Conservation (phyloP, 2,888 invertebrate species). For the Drosophila aldrichi region DNA sequence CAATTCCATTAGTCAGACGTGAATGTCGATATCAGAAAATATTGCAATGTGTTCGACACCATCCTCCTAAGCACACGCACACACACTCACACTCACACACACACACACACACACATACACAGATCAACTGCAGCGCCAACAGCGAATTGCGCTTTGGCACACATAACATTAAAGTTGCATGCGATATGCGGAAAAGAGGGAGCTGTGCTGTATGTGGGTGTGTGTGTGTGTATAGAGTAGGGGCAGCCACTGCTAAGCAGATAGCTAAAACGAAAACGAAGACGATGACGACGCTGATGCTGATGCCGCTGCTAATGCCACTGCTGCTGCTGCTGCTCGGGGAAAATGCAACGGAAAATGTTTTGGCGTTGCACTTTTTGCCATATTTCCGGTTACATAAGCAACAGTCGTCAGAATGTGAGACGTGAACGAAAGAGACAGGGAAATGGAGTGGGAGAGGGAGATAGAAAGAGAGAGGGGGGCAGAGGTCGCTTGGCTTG, state of each 20-base stretch:
- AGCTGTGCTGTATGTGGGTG: neutral
- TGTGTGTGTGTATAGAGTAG: neutral
- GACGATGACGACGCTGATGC: slow-evolving; percentile 1
- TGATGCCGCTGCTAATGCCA: slow-evolving; percentile 11
- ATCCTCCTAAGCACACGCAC: neutral
- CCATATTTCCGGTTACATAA: slow-evolving; percentile 80
- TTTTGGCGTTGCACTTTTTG: slow-evolving; percentile 81
- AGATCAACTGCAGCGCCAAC: slow-evolving; percentile 30
- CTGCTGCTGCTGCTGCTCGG: slow-evolving; percentile 14
- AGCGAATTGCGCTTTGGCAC: slow-evolving; percentile 61
- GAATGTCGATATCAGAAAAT: slow-evolving; percentile 72
- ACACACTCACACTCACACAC: neutral
- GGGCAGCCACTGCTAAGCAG: slow-evolving; percentile 41
- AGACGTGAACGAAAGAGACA: neutral
- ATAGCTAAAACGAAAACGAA: slow-evolving; percentile 18
- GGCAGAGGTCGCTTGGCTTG: slow-evolving; percentile 2
- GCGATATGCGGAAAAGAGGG: neutral
- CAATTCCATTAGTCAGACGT: slow-evolving; percentile 78
- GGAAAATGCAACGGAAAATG: slow-evolving; percentile 76
- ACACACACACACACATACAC: neutral
- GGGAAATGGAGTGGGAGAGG: neutral
- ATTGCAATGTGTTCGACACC: slow-evolving; percentile 50
- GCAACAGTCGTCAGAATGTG: slow-evolving; percentile 56
- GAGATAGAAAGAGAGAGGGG: neutral
- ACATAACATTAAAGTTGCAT: slow-evolving; percentile 80